Percentiles rank a stretch among this genome's conserved stretches.
Evolutionary conservation across 2,113 vertebrate species (phyloP).

Genomic region (Tachycineta bicolor): DNA sequence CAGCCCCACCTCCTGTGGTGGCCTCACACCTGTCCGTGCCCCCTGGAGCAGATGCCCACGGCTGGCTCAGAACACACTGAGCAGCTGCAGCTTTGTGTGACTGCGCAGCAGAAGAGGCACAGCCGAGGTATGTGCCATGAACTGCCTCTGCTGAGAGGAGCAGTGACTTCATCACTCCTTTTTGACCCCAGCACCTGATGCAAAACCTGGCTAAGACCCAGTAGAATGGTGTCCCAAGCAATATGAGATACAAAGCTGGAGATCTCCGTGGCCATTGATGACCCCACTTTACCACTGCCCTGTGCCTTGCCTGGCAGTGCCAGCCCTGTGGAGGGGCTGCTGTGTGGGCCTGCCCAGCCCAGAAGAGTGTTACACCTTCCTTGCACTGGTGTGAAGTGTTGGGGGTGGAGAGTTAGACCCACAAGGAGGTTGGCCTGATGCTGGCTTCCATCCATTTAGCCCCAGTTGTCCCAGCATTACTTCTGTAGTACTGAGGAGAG

Average conservation of each 20-base stretch:
- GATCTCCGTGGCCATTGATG: neutral
- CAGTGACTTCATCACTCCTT: neutral
- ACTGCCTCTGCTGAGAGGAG: neutral
- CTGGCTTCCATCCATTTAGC: neutral
- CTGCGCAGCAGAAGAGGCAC: neutral
- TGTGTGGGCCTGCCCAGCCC: neutral
- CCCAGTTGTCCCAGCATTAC: neutral
- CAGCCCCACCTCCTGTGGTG: neutral
- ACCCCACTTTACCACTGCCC: neutral
- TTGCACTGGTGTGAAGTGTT: neutral
- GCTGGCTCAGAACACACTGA: neutral
- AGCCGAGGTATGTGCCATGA: neutral
- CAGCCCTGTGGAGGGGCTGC: neutral
- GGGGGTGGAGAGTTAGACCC: neutral
- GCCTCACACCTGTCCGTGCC: neutral
- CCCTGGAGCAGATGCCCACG: neutral
- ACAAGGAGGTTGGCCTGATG: neutral
- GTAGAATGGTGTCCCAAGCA: neutral
- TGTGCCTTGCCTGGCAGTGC: accelerated
- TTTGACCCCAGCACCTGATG: neutral
- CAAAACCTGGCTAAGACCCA: neutral
- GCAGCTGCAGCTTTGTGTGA: neutral
- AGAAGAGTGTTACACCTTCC: neutral
- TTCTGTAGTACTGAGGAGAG: neutral
- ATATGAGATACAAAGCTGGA: neutral